phyloP scores from a whole-genome alignment of 92 coral and sea anemone species.

The Muricea muricata region DNA sequence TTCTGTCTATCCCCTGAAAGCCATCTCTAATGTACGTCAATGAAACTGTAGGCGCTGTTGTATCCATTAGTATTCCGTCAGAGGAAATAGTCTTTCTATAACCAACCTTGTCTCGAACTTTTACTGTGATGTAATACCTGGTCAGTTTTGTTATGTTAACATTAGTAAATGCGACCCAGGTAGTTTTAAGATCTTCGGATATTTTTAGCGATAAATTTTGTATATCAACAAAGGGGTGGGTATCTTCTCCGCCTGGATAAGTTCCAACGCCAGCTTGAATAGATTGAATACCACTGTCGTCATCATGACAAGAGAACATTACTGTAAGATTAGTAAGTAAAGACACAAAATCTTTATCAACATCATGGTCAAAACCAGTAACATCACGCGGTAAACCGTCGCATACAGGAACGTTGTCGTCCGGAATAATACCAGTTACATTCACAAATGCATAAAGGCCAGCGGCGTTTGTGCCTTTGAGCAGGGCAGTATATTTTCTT shows the following conservation, averaged over 20 bases:
- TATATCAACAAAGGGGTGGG: slow-evolving; percentile 66
- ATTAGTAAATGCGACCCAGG: slow-evolving; percentile 54
- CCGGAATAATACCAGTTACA: slow-evolving; percentile 79
- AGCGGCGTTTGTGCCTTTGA: slow-evolving; percentile 87
- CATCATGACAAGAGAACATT: slow-evolving; percentile 78
- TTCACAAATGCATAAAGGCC: slow-evolving; percentile 66
- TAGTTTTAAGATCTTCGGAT: slow-evolving; percentile 49
- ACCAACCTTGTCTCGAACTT: slow-evolving; percentile 74
- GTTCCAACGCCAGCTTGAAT: slow-evolving; percentile 82
- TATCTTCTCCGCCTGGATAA: slow-evolving; percentile 79
- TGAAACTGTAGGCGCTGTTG: slow-evolving; percentile 79
- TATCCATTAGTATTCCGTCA: slow-evolving; percentile 87
- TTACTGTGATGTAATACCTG: slow-evolving; percentile 85
- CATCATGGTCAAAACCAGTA: slow-evolving; percentile 35
- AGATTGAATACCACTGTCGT: slow-evolving; percentile 72
- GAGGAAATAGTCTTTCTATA: slow-evolving; percentile 68
- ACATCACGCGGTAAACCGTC: slow-evolving; percentile 70
- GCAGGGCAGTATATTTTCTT: slow-evolving; percentile 60
- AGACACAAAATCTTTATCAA: slow-evolving; percentile 79
- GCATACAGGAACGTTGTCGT: slow-evolving; percentile 73
- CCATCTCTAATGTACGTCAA: slow-evolving; percentile 83
- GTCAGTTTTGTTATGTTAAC: slow-evolving; percentile 58
- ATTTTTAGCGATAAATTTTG: slow-evolving; percentile 71
- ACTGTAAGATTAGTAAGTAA: slow-evolving; percentile 71
- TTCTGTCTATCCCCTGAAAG: slow-evolving; percentile 66